phyloP scores from a whole-genome alignment of 2,797 vertebrate genomes.

The Esox masquinongy region DNA sequence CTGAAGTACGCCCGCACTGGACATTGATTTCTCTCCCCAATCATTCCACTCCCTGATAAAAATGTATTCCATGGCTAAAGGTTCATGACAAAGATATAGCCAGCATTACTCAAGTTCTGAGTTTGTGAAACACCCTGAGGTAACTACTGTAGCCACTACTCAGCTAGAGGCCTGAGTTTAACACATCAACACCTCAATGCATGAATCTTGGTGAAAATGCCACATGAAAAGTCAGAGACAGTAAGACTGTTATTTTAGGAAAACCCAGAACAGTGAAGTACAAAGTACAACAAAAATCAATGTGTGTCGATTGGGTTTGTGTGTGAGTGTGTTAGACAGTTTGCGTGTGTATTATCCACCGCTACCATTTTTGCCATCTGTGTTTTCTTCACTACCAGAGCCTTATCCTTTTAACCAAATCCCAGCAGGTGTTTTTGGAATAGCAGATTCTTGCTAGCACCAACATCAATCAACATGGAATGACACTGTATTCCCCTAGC shows the following conservation, averaged over 20 bases:
- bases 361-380: constrained; percentile 23
- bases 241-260: not conserved
- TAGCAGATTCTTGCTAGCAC: constrained; percentile 73
- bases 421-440: constrained; percentile 75
- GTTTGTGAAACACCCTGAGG: constrained; percentile 30
- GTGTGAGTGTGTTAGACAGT: not conserved
- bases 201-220: not conserved
- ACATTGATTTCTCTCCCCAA: constrained; percentile 21
- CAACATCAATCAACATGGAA: constrained; percentile 76
- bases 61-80: constrained; percentile 39
- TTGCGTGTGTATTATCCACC: constrained; percentile 15
- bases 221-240: not conserved
- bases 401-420: constrained; percentile 58
- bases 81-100: constrained; percentile 37
- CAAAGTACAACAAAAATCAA: no score
- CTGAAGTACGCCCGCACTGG: constrained; percentile 2
- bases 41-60: constrained; percentile 39
- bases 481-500: constrained; percentile 81
- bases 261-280: not conserved
- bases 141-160: not conserved
- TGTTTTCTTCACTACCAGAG: constrained; percentile 43
- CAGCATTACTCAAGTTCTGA: constrained; percentile 25
- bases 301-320: not conserved
- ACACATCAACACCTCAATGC: not conserved
- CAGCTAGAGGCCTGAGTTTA: not conserved